Base-by-base conservation (phyloP, 2,888 invertebrate genomes). In the Oligia fasciuncula region DNA sequence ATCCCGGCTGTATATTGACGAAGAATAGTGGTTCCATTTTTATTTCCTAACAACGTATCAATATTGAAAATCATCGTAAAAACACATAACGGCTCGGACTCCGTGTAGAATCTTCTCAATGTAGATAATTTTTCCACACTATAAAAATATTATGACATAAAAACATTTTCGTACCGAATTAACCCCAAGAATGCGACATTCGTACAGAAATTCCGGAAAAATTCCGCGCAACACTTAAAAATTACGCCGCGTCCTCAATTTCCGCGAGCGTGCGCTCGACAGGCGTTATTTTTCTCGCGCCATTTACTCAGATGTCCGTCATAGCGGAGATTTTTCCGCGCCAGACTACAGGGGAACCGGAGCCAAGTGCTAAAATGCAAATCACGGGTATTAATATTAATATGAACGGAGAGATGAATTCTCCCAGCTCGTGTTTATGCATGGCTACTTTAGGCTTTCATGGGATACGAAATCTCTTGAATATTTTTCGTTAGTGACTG, bases 241-340 rank as follows among this genome's bases (percentile, higher is more conserved):
- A 89, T 84, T 86, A 86, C 88, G 66, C 76, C 81, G 83, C 87
- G 80, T 86, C 89, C 91, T 93, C 92, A 92, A 94, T 93, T 93
- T 93, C 93, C 92, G 91, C 89, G 88, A 86, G 77, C 86, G 88
- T 92, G 93, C 92, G 86, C 88, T 83, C 92, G 92, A 91, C 92
- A 89, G 87, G 93, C 91, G 93, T 93, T 93, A 95, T 95, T 95
- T 95, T 95, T 94, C 93, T 93, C 96, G 95, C 93, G 89, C 96
- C 96, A 96, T 96, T 96, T 96, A 95, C 95, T 92, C 93, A 87
- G 92, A 91, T 92, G 95, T 95, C 93, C 94, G 93, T 96, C 95
- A 96, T 95, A 94, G 94, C 91, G 87, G 92, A 94, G 94, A 94
- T 93, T 94, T 95, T 95, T 93, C 91, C 92, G 92, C 90, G 90